Base-by-base conservation (phyloP, 2,113 vertebrate genomes). In the Forbesichthys agassizii region DNA sequence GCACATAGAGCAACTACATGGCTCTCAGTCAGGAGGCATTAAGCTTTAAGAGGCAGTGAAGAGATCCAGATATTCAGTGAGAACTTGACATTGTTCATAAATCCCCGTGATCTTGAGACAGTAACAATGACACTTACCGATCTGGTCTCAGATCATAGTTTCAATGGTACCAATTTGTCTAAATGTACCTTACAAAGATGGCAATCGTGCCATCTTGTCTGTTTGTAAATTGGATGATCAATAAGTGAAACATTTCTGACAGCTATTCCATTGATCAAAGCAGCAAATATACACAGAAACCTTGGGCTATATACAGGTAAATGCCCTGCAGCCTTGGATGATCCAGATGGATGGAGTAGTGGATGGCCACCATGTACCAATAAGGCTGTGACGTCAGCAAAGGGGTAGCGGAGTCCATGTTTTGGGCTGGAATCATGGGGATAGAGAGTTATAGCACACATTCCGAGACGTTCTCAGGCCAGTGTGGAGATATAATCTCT, bases 21-120 rank as follows among this genome's bases (percentile, higher is more conserved):
- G 74, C 82, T 85, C 87, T 84, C 90, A 89, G 88, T 91, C 85
- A 90, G 88, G 86, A 86, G 87, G 88, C 83, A 82, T 89, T 90
- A 90, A 89, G 87, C 90, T 77, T 85, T 85, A 84, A 84, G 84
- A 84, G 84, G 71, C 86, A 87, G 74, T 68, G 80, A 84, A 83
- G 84, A 84, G 80, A 86, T 84, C 78, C 82, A 55, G 84, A 86
- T 88, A 84, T 85, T 85, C 86, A 78, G 86, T 85, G 75, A 73
- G 79, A 91, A 86, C 84, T 84, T 89, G 87, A 91, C 84, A 89
- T 91, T 88, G 84, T 87, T 90, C 80, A 84, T 88, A 90, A 88
- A 90, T 90, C 87, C 87, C 82, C 77, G 71, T 71, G 83, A 70
- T 83, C 87, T 66, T 69, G 71, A 83, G 77, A 84, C 77, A 75